Base-by-base conservation (phyloP, 1,140 invertebrate genomes). In the Mya arenaria region DNA sequence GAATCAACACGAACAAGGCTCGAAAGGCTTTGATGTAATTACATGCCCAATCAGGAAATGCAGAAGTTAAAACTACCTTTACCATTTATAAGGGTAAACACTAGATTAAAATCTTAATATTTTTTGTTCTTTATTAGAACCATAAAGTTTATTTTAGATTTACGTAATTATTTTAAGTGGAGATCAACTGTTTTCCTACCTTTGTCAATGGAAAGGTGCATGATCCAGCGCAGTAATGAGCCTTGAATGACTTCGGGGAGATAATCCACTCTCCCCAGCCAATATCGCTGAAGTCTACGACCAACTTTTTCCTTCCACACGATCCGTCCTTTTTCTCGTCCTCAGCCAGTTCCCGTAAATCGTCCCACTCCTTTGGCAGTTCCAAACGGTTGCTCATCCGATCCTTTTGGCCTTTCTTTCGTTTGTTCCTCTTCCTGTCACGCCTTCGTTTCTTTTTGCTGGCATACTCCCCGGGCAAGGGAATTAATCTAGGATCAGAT, bases 251-350 rank as follows among this genome's bases (percentile, higher is more conserved):
- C 17, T 96, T 95, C 4, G 98, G 98, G 17, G 98, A 98, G 25
- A 99, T 97, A 88, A 99, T 99, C 98, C 98, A 99, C 92, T 99
- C 97, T 88, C 97, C 97, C 99, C 99, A 99, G 37, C 98, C 98
- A 30, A 99, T 98, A 87, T 99, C 97, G 3, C 94, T 95, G 91
- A 99, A 99, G 92, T 99, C 97, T 19, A 99, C 98, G 91, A 97
- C 75, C 28, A 94, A 84, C 52, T 90, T 91, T 39, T 85, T 86
- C 56, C 86, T 87, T 44, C 84, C 58, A 82, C 93, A 94, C 68
- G 89, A 48, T 48, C 81, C 63, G 30, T 75, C 82, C 6, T 66
- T 81, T 37, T 85, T 85, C 73, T 82, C 84, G 68, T 89, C 85
- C 56, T 80, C 68, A 17, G 86, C 85, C 60, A 82, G 65, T 74